These are phyloP conservation scores for Porites divaricata DNA, from an alignment of 92 coral and sea anemone species.

Conservation along the genomic window DNA sequence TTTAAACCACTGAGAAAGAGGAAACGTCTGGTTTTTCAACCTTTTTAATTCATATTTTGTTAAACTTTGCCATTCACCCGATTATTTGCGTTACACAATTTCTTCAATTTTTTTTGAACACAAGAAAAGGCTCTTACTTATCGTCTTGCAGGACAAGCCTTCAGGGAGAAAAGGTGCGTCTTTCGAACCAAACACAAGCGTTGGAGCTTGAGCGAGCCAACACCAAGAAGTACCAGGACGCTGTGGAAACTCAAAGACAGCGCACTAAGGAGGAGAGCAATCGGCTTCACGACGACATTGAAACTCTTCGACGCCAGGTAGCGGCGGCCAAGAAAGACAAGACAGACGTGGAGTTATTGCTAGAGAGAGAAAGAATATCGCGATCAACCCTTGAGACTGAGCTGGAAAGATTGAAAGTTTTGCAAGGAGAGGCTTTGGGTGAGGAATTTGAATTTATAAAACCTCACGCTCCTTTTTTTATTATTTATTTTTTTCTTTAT, in stretches of 20 bases:
- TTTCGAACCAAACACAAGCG: constrained; percentile 87
- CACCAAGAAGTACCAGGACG: constrained; percentile 86
- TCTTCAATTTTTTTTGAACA: too few species aligned
- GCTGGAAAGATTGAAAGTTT: constrained; percentile 74
- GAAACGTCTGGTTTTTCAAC: too few species aligned
- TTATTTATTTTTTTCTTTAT: background rate
- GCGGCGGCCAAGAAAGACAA: constrained; percentile 60
- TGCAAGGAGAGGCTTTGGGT: constrained; percentile 82
- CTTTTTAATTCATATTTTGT: too few species aligned
- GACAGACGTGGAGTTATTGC: constrained; percentile 74
- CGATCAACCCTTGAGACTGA: constrained; percentile 77
- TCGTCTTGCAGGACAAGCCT: constrained; percentile 75
- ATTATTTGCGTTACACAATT: too few species aligned
- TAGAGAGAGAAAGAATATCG: constrained; percentile 74
- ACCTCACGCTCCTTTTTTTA: background rate
- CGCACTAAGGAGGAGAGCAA: constrained; percentile 74
- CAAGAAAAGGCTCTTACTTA: too few species aligned
- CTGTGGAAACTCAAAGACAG: constrained; percentile 80
- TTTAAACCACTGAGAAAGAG: too few species aligned
- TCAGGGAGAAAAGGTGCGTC: constrained; percentile 89
- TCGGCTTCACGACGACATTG: constrained; percentile 72
- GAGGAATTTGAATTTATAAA: background rate
- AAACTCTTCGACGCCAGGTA: constrained; percentile 72
- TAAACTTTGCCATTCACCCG: too few species aligned
- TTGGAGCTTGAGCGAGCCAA: constrained; percentile 90